Percentiles rank a stretch among this genome's conserved stretches.
Evolutionary conservation across 2,113 vertebrate genomes (phyloP).

Genomic region (Nibea coibor): DNA sequence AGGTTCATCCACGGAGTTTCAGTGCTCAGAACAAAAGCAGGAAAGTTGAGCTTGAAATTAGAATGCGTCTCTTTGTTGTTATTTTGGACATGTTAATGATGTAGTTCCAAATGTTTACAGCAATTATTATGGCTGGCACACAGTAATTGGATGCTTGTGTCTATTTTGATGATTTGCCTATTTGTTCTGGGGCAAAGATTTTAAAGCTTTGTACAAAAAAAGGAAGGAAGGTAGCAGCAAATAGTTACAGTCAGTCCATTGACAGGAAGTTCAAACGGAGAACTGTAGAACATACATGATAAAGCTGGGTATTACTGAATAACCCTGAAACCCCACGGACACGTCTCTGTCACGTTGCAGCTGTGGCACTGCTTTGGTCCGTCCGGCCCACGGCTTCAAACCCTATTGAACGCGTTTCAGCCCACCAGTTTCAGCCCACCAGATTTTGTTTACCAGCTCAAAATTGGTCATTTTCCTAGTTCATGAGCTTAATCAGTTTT

Average conservation of each 20-base stretch:
- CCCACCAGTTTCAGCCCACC: too few relatives aligned
- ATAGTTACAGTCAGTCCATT: neutral
- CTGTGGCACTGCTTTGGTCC: too few relatives aligned
- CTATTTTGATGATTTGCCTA: constrained; percentile 62
- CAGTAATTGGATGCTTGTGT: constrained; percentile 61
- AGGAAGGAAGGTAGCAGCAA: neutral
- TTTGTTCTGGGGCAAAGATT: constrained; percentile 54
- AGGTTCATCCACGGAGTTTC: constrained; percentile 60
- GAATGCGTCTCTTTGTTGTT: constrained; percentile 68
- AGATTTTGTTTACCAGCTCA: too few relatives aligned
- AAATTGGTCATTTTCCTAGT: too few relatives aligned
- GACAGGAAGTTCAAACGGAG: neutral
- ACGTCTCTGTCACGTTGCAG: too few relatives aligned
- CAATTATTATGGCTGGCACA: constrained; percentile 56
- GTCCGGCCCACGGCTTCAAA: too few relatives aligned
- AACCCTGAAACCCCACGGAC: too few relatives aligned
- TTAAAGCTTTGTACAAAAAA: constrained; percentile 32
- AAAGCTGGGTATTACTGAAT: neutral
- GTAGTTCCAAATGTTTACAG: constrained; percentile 69
- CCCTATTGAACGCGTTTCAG: too few relatives aligned
- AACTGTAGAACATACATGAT: neutral
- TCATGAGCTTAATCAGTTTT: too few relatives aligned
- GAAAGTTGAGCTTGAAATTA: constrained; percentile 73
- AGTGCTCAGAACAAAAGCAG: constrained; percentile 56
- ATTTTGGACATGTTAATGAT: constrained; percentile 71